Base-by-base conservation (phyloP, 2,888 invertebrate genomes). In the Aricia artaxerxes region DNA sequence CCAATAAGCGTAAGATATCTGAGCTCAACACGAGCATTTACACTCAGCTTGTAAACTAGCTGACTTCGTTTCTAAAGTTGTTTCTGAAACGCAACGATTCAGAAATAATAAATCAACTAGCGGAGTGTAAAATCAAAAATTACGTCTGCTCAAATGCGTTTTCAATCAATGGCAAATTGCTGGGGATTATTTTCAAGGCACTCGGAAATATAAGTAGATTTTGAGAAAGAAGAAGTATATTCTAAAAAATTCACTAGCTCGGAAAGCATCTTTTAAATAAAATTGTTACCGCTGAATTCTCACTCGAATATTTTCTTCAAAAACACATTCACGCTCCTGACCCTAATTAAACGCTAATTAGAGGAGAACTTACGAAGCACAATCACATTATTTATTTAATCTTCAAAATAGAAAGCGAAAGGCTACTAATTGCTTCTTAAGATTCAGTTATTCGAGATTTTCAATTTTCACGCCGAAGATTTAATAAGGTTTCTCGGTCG, bases 371-470 rank as follows among this genome's bases (percentile, higher is more conserved):
- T 35, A 73, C 57, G 73, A 75, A 44, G 44, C 73, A 53, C 73
- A 79, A 73, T 78, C 73, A 61, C 31, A 73, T 75, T 61, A 75
- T 61, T 75, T 75, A 64, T 75, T 60, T 57, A 61, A 79, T 79
- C 61, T 75, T 31, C 35, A 61, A 16, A 87, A 87, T 85, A 84
- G 53, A 80, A 84, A 84, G 84, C 80, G 79, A 83, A 76, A 81
- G 84, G 24, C 53, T 85, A 84, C 84, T 88, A 85, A 87, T 87
- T 87, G 85, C 87, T 86, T 85, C 86, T 86, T 88, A 88, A 90
- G 90, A 91, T 92, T 92, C 90, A 90, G 89, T 92, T 91, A 92
- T 91, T 90, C 90, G 87, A 89, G 89, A 91, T 90, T 93, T 92
- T 90, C 90, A 91, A 92, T 93, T 91, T 91, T 87, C 89, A 88